Percentiles rank a stretch among this genome's conserved stretches.
phyloP scores from a whole-genome alignment of 2,113 vertebrate genomes.

The Noctilio leporinus region DNA sequence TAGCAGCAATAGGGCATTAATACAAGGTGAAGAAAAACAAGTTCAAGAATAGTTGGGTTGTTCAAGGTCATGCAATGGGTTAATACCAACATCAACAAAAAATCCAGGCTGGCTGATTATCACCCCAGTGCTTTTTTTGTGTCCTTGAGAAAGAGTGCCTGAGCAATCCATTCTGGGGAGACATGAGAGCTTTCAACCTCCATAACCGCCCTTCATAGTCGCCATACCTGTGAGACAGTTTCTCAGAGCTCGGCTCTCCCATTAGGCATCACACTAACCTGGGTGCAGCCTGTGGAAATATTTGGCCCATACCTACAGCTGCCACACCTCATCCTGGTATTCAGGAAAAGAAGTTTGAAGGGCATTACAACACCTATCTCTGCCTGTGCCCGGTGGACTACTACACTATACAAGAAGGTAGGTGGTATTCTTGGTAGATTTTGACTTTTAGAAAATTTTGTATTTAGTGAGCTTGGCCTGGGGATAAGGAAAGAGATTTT shows the following conservation, averaged over 20 bases:
- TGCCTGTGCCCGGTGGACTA: background rate
- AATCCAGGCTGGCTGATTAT: background rate
- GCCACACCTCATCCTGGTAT: background rate
- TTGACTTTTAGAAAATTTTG: background rate
- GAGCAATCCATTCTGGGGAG: background rate
- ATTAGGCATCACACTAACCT: accelerated
- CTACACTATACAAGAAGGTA: background rate
- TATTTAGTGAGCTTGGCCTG: background rate
- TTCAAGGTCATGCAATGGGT: background rate
- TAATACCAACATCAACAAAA: background rate
- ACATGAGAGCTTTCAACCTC: background rate
- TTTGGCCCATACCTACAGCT: background rate
- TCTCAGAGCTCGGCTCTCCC: background rate
- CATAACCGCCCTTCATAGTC: background rate
- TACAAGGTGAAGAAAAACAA: background rate
- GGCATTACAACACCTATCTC: accelerated
- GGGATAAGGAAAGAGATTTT: background rate
- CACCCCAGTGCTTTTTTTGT: background rate
- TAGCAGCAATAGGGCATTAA: background rate
- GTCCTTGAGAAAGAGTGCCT: background rate
- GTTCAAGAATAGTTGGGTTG: background rate
- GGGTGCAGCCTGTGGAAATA: background rate
- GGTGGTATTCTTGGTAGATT: background rate
- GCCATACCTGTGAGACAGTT: background rate
- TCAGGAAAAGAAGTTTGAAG: background rate